Percentiles rank a stretch among this genome's conserved stretches.
Conservation (phyloP, 2,797 vertebrate genomes). For the Chanos chanos region DNA sequence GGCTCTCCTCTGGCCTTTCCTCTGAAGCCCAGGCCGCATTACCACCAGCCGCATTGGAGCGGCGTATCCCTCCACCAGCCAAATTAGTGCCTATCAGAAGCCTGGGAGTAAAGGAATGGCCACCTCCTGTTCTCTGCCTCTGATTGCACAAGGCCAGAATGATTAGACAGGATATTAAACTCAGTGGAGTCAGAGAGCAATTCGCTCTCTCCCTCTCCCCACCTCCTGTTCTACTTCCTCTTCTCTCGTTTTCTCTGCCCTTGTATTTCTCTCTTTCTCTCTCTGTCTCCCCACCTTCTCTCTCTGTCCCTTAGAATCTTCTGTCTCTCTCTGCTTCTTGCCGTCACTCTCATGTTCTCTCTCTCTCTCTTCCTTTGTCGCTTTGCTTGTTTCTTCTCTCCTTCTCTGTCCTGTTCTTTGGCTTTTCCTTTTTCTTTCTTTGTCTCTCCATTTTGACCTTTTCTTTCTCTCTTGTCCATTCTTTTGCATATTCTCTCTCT, state of each 20-base stretch:
- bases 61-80: constrained; percentile 33
- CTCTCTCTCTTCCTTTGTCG: not conserved
- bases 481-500: constrained; percentile 10
- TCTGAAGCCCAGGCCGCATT: constrained; percentile 41
- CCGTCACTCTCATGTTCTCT: not conserved
- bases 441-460: not conserved
- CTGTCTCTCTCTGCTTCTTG: constrained; percentile 1
- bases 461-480: not conserved
- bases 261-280: constrained; percentile 25
- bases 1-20: constrained; percentile 27
- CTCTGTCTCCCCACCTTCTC: too few relatives aligned
- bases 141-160: constrained; percentile 55
- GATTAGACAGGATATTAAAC: constrained; percentile 54
- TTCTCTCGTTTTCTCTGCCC: constrained; percentile 25
- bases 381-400: not conserved
- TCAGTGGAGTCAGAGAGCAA: constrained; percentile 40
- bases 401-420: not conserved
- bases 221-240: constrained; percentile 19
- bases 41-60: constrained; percentile 28
- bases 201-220: constrained; percentile 3
- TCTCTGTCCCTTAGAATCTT: too few relatives aligned
- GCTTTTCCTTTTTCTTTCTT: constrained; percentile 4
- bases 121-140: constrained; percentile 43
- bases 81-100: constrained; percentile 56
- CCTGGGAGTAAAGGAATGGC: constrained; percentile 45